Percentiles rank a stretch among this genome's conserved stretches.
Evolutionary conservation across 2,888 invertebrate species (phyloP).

Genomic region (Agrilus cyanescens): DNA sequence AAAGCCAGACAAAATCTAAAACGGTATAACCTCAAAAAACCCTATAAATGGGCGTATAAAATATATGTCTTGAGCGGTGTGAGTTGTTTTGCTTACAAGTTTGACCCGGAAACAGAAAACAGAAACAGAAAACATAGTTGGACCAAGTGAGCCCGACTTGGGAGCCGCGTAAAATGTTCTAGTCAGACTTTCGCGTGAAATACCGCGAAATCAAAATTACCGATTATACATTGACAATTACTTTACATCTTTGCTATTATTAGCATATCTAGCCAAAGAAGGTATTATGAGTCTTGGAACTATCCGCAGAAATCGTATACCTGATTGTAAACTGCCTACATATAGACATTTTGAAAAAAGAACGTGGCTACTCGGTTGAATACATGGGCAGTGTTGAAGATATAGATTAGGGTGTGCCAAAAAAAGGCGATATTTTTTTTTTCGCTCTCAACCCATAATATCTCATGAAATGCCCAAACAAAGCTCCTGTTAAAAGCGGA

Average conservation of each 20-base stretch:
- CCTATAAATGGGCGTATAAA: conserved; percentile 28
- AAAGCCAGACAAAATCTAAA: conserved; percentile 18
- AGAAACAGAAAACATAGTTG: conserved; percentile 18
- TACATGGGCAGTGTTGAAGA: too few species aligned
- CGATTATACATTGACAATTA: conserved; percentile 27
- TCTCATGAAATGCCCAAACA: too few species aligned
- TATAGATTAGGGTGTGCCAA: too few species aligned
- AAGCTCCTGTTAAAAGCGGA: too few species aligned
- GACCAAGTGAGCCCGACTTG: too few species aligned
- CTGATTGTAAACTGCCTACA: conserved; percentile 24
- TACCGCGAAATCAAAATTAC: conserved; percentile 23
- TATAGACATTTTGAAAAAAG: too few species aligned
- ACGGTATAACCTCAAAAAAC: conserved; percentile 27
- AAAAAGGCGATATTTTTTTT: too few species aligned
- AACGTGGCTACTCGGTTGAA: too few species aligned
- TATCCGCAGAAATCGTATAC: conserved; percentile 21
- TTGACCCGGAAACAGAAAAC: conserved; percentile 23
- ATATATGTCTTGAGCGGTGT: too few species aligned
- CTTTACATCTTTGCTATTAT: conserved; percentile 20
- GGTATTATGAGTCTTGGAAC: conserved; percentile 24
- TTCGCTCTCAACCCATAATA: too few species aligned
- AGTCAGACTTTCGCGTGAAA: conserved; percentile 21
- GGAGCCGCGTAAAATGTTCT: conserved; percentile 25
- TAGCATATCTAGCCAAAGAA: conserved; percentile 18
- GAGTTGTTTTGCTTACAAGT: too few species aligned